phyloP scores from a whole-genome alignment of 2,797 vertebrate species.

The Eospalax fontanierii region DNA sequence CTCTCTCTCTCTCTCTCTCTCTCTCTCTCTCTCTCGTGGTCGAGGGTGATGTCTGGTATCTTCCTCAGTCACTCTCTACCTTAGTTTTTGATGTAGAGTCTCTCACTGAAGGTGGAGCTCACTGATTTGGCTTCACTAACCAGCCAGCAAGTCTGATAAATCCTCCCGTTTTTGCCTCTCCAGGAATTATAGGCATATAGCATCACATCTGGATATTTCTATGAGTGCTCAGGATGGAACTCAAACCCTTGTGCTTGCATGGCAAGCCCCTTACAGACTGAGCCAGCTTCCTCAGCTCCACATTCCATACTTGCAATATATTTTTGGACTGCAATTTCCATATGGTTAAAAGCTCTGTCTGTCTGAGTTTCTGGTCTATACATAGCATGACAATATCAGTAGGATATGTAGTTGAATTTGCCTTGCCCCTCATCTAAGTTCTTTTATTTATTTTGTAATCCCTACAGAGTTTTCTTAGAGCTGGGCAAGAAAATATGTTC shows the following conservation, averaged over 20 bases:
- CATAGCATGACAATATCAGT: neutral
- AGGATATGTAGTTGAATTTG: neutral
- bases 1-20: too few species aligned
- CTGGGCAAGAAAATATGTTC: neutral
- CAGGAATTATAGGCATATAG: neutral
- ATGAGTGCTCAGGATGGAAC: neutral
- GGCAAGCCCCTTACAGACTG: neutral
- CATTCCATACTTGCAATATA: neutral
- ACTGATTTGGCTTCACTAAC: neutral
- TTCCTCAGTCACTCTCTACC: neutral
- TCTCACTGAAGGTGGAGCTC: neutral
- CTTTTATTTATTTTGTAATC: slow-evolving; percentile 49
- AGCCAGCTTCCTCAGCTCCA: too few species aligned
- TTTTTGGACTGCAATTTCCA: neutral
- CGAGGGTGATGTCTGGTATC: neutral
- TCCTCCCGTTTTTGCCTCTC: neutral
- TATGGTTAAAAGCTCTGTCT: neutral
- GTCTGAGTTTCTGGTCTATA: neutral
- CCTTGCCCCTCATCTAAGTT: neutral
- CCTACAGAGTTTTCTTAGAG: neutral
- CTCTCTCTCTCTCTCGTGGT: too few species aligned
- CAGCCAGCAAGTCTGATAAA: too few species aligned
- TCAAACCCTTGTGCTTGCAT: neutral
- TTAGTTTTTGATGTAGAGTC: neutral
- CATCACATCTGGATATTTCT: neutral